Evolutionary conservation across 2,888 invertebrate species (phyloP).

Genomic region (Acanthoscelides obtectus): DNA sequence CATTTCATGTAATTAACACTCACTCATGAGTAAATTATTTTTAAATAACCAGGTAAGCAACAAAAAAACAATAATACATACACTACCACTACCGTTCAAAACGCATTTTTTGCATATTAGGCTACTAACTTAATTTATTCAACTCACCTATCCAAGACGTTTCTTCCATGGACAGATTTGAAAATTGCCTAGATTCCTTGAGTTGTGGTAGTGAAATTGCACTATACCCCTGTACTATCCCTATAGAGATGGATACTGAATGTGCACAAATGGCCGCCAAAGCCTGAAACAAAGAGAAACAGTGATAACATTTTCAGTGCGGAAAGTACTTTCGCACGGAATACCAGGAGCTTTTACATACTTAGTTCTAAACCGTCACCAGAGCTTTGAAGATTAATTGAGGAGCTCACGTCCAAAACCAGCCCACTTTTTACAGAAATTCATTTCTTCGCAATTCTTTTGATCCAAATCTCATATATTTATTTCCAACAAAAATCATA

Average conservation of each 20-base stretch:
- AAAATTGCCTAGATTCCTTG: conserved; percentile 50
- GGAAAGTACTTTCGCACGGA: no score
- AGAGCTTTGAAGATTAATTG: no score
- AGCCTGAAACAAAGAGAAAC: conserved; percentile 56
- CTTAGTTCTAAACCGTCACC: no score
- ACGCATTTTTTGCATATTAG: no score
- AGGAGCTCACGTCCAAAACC: no score
- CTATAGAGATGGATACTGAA: conserved; percentile 70
- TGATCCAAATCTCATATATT: no score
- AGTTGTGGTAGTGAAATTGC: conserved; percentile 70
- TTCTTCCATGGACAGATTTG: conserved; percentile 55
- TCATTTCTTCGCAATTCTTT: no score
- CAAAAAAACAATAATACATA: neutral
- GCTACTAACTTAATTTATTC: neutral
- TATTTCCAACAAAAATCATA: no score
- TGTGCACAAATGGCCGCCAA: conserved; percentile 68
- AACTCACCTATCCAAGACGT: conserved; percentile 67
- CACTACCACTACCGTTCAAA: no score
- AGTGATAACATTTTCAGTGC: no score
- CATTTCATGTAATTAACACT: neutral
- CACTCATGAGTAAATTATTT: neutral
- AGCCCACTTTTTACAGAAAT: no score
- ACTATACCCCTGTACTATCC: conserved; percentile 71
- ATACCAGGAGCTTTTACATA: no score
- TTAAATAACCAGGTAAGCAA: neutral